Conservation (phyloP, 2,113 vertebrate species). For the Romanogobio albipinnatus region DNA sequence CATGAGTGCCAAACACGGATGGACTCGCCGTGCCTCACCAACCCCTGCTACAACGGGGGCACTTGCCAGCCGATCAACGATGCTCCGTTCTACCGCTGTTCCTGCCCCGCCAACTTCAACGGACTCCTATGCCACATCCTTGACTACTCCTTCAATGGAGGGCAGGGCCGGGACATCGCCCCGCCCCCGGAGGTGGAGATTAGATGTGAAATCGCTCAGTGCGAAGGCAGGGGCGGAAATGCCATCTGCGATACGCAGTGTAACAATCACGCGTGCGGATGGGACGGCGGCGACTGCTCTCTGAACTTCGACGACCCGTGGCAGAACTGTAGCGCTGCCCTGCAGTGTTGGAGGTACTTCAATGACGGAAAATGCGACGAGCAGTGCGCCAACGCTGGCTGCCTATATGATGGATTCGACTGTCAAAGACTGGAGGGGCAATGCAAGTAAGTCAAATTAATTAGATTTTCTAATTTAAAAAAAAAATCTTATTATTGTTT, state of each 20-base stretch:
- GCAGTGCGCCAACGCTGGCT: slow-evolving; percentile 88
- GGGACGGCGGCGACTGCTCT: slow-evolving; percentile 96
- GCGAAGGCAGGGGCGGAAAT: slow-evolving; percentile 79
- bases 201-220: slow-evolving; percentile 80
- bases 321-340: slow-evolving; percentile 92
- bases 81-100: slow-evolving; percentile 85
- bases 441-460: slow-evolving; percentile 88
- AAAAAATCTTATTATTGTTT: too few relatives aligned
- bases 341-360: slow-evolving; percentile 98
- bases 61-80: slow-evolving; percentile 83
- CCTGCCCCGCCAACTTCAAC: slow-evolving; percentile 89
- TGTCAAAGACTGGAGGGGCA: slow-evolving; percentile 90
- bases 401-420: slow-evolving; percentile 96
- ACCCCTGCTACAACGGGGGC: slow-evolving; percentile 94
- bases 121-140: slow-evolving; percentile 94
- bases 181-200: slow-evolving; percentile 78
- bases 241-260: slow-evolving; percentile 85
- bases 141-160: slow-evolving; percentile 83
- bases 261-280: slow-evolving; percentile 91
- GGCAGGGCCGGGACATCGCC: slow-evolving; percentile 81
- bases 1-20: slow-evolving; percentile 87
- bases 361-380: slow-evolving; percentile 87
- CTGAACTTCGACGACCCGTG: slow-evolving; percentile 95
- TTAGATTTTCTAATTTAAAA: not conserved
- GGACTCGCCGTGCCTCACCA: slow-evolving; percentile 84